These are phyloP conservation scores for Salmo trutta DNA, from an alignment of 2,797 vertebrate species.

Conservation along the genomic window DNA sequence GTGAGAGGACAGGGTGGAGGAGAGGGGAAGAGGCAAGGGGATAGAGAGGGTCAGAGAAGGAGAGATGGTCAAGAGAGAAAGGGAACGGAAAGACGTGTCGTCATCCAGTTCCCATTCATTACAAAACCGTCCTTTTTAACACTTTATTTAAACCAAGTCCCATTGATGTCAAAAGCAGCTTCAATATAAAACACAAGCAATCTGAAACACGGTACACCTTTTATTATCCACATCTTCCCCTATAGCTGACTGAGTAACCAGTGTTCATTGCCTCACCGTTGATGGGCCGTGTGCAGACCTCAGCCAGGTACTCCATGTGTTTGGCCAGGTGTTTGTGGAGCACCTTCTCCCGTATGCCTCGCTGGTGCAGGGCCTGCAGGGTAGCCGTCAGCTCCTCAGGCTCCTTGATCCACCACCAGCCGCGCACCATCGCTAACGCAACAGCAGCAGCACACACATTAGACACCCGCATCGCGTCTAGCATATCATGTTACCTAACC, in stretches of 20 bases:
- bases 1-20: background rate
- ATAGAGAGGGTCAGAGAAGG: background rate
- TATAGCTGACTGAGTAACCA: background rate
- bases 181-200: background rate
- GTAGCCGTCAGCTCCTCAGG: slow-evolving; percentile 82
- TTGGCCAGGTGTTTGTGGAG: slow-evolving; percentile 94
- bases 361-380: slow-evolving; percentile 84
- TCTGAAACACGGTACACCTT: background rate
- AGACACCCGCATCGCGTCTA: background rate
- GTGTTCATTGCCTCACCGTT: slow-evolving; percentile 71
- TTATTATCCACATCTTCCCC: background rate
- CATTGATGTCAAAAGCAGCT: background rate
- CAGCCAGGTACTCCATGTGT: slow-evolving; percentile 89
- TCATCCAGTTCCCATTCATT: background rate
- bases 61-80: background rate
- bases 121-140: background rate
- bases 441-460: background rate
- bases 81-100: background rate
- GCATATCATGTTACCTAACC: background rate
- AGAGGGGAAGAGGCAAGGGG: too few species aligned
- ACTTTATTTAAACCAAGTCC: background rate
- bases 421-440: slow-evolving; percentile 84
- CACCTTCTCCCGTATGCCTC: slow-evolving; percentile 89
- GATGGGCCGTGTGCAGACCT: slow-evolving; percentile 81
- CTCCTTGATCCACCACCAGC: slow-evolving; percentile 93